phyloP scores from a whole-genome alignment of 1,140 invertebrate species.

The Seison nebaliae region DNA sequence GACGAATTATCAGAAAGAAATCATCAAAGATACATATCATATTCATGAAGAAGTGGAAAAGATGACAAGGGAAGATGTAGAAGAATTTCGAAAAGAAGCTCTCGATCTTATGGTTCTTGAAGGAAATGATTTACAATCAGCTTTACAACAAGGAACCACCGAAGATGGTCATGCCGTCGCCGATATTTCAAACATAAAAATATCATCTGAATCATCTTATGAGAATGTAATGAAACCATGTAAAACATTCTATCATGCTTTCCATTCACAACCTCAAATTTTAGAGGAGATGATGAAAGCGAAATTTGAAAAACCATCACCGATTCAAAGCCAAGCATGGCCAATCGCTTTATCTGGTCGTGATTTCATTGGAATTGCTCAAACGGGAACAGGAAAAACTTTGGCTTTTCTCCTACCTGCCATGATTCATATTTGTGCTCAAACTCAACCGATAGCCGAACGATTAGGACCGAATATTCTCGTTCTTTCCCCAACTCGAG shows the following conservation, averaged over 20 bases:
- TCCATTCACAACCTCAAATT: slow-evolving; percentile 38
- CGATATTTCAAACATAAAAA: no score
- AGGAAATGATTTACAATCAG: no score
- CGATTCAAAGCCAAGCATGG: slow-evolving; percentile 46
- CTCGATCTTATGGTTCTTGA: no score
- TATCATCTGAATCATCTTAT: no score
- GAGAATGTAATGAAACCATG: slow-evolving; percentile 57
- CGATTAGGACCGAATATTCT: slow-evolving; percentile 52
- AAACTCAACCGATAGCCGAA: slow-evolving; percentile 38
- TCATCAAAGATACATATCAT: slow-evolving; percentile 9
- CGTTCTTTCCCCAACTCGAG: slow-evolving; percentile 59
- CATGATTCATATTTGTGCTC: slow-evolving; percentile 56
- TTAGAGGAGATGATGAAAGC: slow-evolving; percentile 21
- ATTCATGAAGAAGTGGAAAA: neutral
- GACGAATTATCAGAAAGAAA: no score
- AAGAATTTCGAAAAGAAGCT: slow-evolving; percentile 6
- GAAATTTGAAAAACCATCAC: slow-evolving; percentile 22
- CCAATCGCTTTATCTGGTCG: slow-evolving; percentile 52
- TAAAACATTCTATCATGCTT: slow-evolving; percentile 52
- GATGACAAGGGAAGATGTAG: slow-evolving; percentile 9
- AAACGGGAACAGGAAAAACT: slow-evolving; percentile 54
- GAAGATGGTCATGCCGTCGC: no score
- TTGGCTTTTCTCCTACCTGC: slow-evolving; percentile 65
- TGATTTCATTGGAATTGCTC: slow-evolving; percentile 70
- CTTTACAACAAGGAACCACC: no score